Percentiles rank a stretch among this genome's conserved stretches.
Evolutionary conservation across 2,113 vertebrate species (phyloP).

Genomic region (Anguilla rostrata): DNA sequence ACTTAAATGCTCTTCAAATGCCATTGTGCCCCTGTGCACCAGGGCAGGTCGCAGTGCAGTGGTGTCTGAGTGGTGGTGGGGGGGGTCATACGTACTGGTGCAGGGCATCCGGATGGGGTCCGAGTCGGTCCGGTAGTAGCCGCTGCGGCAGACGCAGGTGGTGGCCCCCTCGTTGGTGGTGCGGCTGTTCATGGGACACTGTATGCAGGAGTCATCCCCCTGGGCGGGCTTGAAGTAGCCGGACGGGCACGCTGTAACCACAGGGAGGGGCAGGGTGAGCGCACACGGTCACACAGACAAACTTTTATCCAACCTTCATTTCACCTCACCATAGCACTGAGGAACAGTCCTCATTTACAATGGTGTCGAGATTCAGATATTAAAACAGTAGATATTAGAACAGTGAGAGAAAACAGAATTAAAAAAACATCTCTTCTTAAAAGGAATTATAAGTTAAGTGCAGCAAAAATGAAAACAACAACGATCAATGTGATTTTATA

Average conservation of each 20-base stretch:
- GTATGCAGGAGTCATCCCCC: slow-evolving; percentile 84
- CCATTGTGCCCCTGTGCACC: not conserved
- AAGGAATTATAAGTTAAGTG: not conserved
- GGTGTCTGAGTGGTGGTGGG: not conserved
- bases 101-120: slow-evolving; percentile 95
- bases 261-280: slow-evolving; percentile 12
- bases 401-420: too few species aligned
- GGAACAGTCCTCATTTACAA: too few species aligned
- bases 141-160: slow-evolving; percentile 88
- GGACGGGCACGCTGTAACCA: slow-evolving; percentile 77
- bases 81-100: slow-evolving; percentile 79
- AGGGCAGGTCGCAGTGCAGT: not conserved
- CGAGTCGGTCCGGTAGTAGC: slow-evolving; percentile 88
- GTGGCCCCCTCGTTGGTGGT: slow-evolving; percentile 92
- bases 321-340: too few species aligned
- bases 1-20: not conserved
- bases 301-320: not conserved
- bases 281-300: not conserved
- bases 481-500: not conserved
- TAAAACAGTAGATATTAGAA: too few species aligned
- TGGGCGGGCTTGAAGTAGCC: slow-evolving; percentile 91
- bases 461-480: not conserved
- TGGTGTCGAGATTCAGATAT: too few species aligned
- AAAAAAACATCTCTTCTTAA: too few species aligned
- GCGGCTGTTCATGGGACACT: slow-evolving; percentile 94